A percentile compares a stretch with the other conserved stretches of the same genome.
phyloP scores from a whole-genome alignment of 2,888 invertebrate genomes.

The Bombyx huttoni region DNA sequence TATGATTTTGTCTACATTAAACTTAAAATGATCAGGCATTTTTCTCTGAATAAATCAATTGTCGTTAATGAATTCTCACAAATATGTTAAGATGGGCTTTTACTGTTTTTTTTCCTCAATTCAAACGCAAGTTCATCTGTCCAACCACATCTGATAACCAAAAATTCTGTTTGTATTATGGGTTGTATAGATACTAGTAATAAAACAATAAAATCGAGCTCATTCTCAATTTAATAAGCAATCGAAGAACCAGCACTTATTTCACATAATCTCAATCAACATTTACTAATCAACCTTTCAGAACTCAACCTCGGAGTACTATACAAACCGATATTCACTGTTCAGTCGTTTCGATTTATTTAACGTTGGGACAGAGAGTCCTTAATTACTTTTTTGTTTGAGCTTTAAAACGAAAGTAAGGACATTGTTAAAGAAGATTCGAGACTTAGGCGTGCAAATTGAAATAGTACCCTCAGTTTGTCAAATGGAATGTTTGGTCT shows the following conservation, averaged over 20 bases:
- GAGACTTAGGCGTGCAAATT: slow-evolving; percentile 20
- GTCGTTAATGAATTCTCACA: no score
- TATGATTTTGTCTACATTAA: no score
- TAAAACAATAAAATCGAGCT: no score
- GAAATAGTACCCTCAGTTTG: slow-evolving; percentile 21
- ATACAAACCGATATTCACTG: slow-evolving; percentile 27
- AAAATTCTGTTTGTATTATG: no score
- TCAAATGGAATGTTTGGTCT: slow-evolving; percentile 18
- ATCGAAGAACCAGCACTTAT: background rate
- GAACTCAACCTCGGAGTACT: slow-evolving; percentile 8
- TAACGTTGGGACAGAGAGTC: slow-evolving; percentile 27
- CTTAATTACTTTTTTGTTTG: slow-evolving; percentile 52
- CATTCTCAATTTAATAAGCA: background rate
- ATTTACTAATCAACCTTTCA: background rate
- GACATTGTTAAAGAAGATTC: slow-evolving; percentile 22
- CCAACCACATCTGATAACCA: no score
- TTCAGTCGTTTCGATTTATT: slow-evolving; percentile 37
- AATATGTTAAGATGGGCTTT: no score
- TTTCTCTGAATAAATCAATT: no score
- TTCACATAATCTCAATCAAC: background rate
- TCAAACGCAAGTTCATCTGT: no score
- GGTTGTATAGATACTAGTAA: no score
- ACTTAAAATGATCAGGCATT: no score
- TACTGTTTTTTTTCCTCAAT: no score
- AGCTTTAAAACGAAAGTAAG: slow-evolving; percentile 27